Conservation (phyloP, 2,888 invertebrate species). For the Lasioglossum malachurum region DNA sequence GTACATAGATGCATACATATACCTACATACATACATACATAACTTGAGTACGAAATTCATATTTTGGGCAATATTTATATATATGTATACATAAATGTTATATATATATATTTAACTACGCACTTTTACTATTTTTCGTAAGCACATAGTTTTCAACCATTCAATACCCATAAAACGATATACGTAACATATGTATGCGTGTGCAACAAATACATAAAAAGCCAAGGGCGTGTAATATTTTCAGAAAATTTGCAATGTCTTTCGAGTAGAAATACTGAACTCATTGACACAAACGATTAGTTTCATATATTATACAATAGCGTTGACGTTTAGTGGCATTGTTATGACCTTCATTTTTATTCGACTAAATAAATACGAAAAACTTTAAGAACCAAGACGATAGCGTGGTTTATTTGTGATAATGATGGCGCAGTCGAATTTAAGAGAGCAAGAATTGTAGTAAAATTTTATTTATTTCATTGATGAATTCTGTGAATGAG, state of each 20-base stretch:
- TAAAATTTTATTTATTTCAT: not conserved
- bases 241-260: slow-evolving; percentile 5
- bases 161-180: slow-evolving; percentile 35
- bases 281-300: not conserved
- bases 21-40: not conserved
- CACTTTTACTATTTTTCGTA: slow-evolving; percentile 77
- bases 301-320: not conserved
- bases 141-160: slow-evolving; percentile 60
- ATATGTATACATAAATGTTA: slow-evolving; percentile 67
- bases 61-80: slow-evolving; percentile 73
- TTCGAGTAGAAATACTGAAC: slow-evolving; percentile 18
- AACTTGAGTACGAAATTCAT: slow-evolving; percentile 55
- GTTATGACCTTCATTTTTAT: not conserved
- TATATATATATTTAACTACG: slow-evolving; percentile 65
- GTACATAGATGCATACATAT: slow-evolving; percentile 33
- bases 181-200: slow-evolving; percentile 5
- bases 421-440: not conserved
- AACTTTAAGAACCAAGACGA: not conserved
- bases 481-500: not conserved
- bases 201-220: not conserved
- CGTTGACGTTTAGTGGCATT: not conserved
- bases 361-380: not conserved
- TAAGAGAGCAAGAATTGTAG: not conserved
- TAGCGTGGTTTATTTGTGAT: not conserved
- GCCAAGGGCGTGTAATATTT: slow-evolving; percentile 15